Percentiles rank a stretch among this genome's conserved stretches.
Conservation (phyloP, 2,797 vertebrate genomes). For the Calcarius lapponicus region DNA sequence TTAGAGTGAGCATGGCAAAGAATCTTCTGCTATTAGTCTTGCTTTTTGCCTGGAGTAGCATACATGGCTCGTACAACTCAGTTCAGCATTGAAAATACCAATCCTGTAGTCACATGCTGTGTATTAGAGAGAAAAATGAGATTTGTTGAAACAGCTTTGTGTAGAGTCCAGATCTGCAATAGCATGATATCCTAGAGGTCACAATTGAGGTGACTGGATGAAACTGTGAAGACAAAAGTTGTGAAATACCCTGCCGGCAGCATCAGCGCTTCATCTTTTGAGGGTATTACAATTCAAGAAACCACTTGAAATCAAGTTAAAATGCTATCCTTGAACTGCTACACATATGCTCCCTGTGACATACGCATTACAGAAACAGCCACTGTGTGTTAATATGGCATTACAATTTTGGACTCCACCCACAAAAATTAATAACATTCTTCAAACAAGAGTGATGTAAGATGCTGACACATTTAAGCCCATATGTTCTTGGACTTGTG, state of each 20-base stretch:
- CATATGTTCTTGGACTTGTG: conserved; percentile 31
- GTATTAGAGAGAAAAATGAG: background rate
- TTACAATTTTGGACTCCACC: conserved; percentile 41
- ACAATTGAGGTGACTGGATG: background rate
- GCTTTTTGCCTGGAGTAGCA: background rate
- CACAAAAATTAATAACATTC: conserved; percentile 28
- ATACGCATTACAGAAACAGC: background rate
- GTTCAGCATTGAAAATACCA: background rate
- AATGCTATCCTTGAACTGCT: background rate
- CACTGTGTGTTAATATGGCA: conserved; percentile 16
- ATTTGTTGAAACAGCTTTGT: background rate
- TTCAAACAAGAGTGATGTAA: conserved; percentile 20
- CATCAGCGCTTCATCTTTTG: background rate
- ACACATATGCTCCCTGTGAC: background rate
- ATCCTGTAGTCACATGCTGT: background rate
- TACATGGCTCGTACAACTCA: background rate
- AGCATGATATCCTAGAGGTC: background rate
- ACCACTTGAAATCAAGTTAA: conserved; percentile 7
- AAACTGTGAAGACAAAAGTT: background rate
- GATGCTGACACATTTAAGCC: conserved; percentile 37
- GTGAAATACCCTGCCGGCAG: background rate
- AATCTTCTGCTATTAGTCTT: background rate
- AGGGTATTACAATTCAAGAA: background rate
- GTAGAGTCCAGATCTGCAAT: background rate
- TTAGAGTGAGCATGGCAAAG: background rate